A percentile compares a stretch with the other conserved stretches of the same genome.
Conservation (phyloP, 1,140 invertebrate genomes). For the Dermatophagoides farinae region DNA sequence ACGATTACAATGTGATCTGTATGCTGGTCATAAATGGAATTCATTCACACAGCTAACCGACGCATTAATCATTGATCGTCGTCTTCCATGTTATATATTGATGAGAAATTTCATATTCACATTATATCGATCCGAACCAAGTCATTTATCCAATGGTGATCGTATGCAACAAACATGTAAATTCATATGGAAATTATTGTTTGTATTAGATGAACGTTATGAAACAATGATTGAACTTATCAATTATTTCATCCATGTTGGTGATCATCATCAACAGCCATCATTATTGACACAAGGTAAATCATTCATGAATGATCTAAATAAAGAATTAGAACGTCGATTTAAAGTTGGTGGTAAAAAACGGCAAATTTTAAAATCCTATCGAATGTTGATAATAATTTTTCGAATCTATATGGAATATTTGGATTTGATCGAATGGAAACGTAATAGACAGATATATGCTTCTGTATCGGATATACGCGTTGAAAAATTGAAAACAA, state of each 20-base stretch:
- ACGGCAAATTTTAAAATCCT: neutral
- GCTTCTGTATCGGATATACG: too few relatives aligned
- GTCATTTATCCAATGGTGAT: neutral
- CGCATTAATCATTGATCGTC: neutral
- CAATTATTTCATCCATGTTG: too few relatives aligned
- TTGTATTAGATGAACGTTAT: neutral
- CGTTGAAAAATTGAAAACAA: neutral
- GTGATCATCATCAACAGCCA: neutral
- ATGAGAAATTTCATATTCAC: neutral
- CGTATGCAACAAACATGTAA: neutral
- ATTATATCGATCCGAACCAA: neutral
- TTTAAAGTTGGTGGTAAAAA: neutral
- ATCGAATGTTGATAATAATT: neutral
- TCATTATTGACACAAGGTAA: neutral
- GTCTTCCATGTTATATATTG: neutral
- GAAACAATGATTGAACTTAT: too few relatives aligned
- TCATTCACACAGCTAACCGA: neutral
- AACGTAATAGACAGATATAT: too few relatives aligned
- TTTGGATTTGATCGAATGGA: neutral
- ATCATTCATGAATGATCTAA: neutral
- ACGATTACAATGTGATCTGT: neutral
- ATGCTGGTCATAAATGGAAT: neutral
- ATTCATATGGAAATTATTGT: neutral
- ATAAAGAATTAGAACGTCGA: neutral
- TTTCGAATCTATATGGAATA: neutral